phyloP scores from a whole-genome alignment of 37 sponge, comb jelly and placozoan genomes.

The Agelas oroides region DNA sequence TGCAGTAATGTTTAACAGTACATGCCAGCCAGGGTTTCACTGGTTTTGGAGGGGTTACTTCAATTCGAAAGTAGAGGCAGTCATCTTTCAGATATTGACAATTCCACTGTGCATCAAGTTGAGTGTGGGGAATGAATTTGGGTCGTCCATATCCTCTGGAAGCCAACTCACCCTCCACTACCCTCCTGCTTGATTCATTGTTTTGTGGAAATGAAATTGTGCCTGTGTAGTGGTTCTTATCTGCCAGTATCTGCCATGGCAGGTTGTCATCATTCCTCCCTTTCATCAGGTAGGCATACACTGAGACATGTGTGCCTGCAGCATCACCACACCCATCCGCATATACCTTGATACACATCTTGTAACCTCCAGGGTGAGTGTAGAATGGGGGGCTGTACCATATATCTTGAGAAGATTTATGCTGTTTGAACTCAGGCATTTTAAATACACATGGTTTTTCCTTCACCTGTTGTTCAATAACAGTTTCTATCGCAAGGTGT shows the following conservation, averaged over 20 bases:
- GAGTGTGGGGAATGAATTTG: too few relatives aligned
- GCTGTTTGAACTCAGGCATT: not conserved
- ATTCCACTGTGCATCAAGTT: too few relatives aligned
- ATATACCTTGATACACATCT: slow-evolving; percentile 12
- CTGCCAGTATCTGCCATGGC: not conserved
- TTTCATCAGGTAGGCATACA: slow-evolving; percentile 1
- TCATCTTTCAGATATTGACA: too few relatives aligned
- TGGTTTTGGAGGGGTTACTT: too few relatives aligned
- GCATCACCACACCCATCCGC: not conserved
- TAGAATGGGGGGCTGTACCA: slow-evolving; percentile 36
- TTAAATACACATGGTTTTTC: not conserved
- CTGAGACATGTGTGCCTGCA: not conserved
- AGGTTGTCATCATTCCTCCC: slow-evolving; percentile 24
- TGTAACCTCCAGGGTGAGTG: slow-evolving; percentile 12
- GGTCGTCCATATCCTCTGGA: too few relatives aligned
- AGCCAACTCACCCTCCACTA: too few relatives aligned
- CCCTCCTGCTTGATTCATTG: too few relatives aligned
- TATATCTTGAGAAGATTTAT: not conserved
- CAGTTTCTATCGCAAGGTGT: too few relatives aligned
- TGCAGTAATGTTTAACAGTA: too few relatives aligned
- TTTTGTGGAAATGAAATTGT: not conserved
- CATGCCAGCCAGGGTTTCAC: too few relatives aligned
- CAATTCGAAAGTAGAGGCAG: too few relatives aligned
- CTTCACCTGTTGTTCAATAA: too few relatives aligned
- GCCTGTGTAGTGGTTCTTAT: not conserved